Base-by-base conservation (phyloP, 1,140 invertebrate genomes). In the Tetragonula clypearis region DNA sequence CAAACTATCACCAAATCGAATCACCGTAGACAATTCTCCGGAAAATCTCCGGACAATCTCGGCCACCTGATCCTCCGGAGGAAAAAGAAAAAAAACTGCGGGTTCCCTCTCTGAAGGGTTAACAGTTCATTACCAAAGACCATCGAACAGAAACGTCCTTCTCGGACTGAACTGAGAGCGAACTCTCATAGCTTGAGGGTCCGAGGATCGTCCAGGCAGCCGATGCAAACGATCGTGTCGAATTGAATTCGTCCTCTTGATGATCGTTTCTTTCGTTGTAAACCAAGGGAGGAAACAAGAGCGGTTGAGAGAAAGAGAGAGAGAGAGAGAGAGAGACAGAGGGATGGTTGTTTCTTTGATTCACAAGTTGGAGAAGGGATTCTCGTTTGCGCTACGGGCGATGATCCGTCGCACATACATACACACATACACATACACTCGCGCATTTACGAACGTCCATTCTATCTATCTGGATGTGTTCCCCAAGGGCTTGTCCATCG, bases 161-260 rank as follows among this genome's bases (percentile, higher is more conserved):
- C n/a, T n/a, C 11, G 3, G 35, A 21, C 5, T 1, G n/a, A 23
- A 21, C 21, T 53, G 55, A 74, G 72, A 80, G 49, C 73, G 66
- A 77, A 80, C 80, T 68, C 56, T 23, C 77, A 62, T 58, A 74
- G 49, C 55, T 75, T 56, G 41, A 11, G 76, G 41, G 49, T 62
- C 66, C 74, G 19, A 41, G 79, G 23, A 55, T 26, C 82, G 65
- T 75, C 49, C 86, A 80, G n/a, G 15, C 2, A 49, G 8, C n/a
- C 87, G 85, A 92, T 87, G 88, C 87, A 90, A 90, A 92, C 90
- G 84, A 90, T 90, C 88, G 80, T 85, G 87, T 83, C 87, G 90
- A 92, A 92, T 92, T 91, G 89, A 92, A 92, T 92, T 88, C 86
- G 58, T 30, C 26, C 62, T 60, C 58, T 30, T 2, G 41, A 49